A percentile compares a stretch with the other conserved stretches of the same genome.
These are phyloP conservation scores for Scomber colias DNA, from an alignment of 2,113 vertebrate species.

Conservation along the genomic window DNA sequence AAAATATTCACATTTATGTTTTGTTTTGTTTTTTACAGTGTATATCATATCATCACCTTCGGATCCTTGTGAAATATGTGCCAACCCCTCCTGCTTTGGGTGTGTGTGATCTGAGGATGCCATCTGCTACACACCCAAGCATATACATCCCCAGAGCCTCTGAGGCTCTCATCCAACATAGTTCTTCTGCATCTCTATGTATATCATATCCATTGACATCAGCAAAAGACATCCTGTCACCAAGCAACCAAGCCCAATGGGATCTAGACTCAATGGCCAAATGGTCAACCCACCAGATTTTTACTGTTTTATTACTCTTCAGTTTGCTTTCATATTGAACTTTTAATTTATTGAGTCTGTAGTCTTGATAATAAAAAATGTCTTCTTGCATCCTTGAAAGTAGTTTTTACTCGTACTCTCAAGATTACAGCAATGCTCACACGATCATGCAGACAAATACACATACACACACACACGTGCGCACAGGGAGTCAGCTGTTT, in stretches of 20 bases:
- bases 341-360: slow-evolving; percentile 38
- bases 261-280: background rate
- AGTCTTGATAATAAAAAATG: slow-evolving; percentile 36
- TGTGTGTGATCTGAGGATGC: slow-evolving; percentile 73
- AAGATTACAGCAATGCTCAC: background rate
- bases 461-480: background rate
- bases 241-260: background rate
- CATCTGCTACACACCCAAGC: slow-evolving; percentile 16
- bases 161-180: background rate
- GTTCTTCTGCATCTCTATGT: slow-evolving; percentile 12
- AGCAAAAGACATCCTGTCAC: background rate
- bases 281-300: background rate
- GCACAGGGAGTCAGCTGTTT: background rate
- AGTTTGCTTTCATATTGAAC: slow-evolving; percentile 7
- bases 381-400: slow-evolving; percentile 5
- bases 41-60: slow-evolving; percentile 61
- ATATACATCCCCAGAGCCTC: slow-evolving; percentile 5
- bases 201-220: background rate
- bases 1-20: slow-evolving; percentile 12
- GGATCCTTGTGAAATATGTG: slow-evolving; percentile 86
- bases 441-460: background rate
- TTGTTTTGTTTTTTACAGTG: slow-evolving; percentile 67
- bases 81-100: slow-evolving; percentile 84
- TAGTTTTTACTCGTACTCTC: background rate
- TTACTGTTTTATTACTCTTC: background rate